These are phyloP conservation scores for Watsonalla cultraria DNA, from an alignment of 2,888 invertebrate species.

Conservation along the genomic window DNA sequence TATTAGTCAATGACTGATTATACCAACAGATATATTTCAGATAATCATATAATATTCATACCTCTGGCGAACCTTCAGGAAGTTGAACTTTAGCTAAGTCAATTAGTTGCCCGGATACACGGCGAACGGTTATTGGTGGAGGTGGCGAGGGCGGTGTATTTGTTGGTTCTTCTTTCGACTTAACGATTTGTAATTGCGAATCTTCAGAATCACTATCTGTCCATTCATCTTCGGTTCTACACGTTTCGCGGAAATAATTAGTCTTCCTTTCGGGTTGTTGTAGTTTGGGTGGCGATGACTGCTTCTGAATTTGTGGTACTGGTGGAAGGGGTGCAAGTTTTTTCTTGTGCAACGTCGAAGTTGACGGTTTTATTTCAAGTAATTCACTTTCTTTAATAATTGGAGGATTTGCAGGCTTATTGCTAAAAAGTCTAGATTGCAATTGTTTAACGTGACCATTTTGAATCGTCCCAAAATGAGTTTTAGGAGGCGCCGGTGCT, in stretches of 20 bases:
- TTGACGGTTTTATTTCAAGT: slow-evolving; percentile 47
- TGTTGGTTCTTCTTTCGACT: slow-evolving; percentile 33
- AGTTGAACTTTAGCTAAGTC: slow-evolving; percentile 62
- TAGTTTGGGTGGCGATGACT: slow-evolving; percentile 26
- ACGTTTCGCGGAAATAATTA: slow-evolving; percentile 79
- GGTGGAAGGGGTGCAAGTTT: slow-evolving; percentile 61
- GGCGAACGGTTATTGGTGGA: slow-evolving; percentile 63
- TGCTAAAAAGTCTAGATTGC: slow-evolving; percentile 64
- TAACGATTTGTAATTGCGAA: slow-evolving; percentile 30
- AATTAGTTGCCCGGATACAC: slow-evolving; percentile 67
- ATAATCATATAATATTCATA: slow-evolving; percentile 29
- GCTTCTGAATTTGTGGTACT: slow-evolving; percentile 29
- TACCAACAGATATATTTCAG: not conserved
- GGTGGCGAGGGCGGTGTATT: slow-evolving; percentile 46
- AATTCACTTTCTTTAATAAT: slow-evolving; percentile 19
- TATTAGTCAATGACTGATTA: too few species aligned
- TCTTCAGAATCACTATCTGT: slow-evolving; percentile 71
- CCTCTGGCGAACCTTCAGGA: slow-evolving; percentile 77
- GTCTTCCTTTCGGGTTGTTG: slow-evolving; percentile 51
- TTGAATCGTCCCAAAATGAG: slow-evolving; percentile 66
- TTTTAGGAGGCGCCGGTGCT: slow-evolving; percentile 67
- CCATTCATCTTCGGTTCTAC: slow-evolving; percentile 82
- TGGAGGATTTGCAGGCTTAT: slow-evolving; percentile 34
- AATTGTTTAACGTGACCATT: slow-evolving; percentile 71
- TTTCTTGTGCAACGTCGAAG: slow-evolving; percentile 53